These are phyloP conservation scores for Chanos chanos DNA, from an alignment of 2,797 vertebrate genomes.

Conservation along the genomic window DNA sequence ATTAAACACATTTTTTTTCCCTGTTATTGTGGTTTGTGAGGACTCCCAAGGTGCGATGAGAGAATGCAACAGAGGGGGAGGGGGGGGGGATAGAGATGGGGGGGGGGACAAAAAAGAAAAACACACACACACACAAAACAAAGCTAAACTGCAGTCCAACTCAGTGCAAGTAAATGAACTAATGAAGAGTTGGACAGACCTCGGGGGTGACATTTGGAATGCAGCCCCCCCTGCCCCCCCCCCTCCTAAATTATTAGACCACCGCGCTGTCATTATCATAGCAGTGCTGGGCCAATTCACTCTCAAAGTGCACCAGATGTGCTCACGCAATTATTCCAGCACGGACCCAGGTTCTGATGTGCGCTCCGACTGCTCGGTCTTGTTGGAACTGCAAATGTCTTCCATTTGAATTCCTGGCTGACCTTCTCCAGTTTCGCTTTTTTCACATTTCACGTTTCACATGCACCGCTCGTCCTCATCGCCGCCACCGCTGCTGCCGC, in stretches of 20 bases:
- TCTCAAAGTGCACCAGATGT: slow-evolving; percentile 80
- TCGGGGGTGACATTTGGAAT: slow-evolving; percentile 71
- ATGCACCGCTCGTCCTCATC: slow-evolving; percentile 42
- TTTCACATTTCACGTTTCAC: slow-evolving; percentile 53
- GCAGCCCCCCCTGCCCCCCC: slow-evolving; percentile 55
- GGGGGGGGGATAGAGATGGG: background rate
- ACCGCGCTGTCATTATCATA: slow-evolving; percentile 64
- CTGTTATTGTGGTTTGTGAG: too few species aligned
- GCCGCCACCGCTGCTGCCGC: too few species aligned
- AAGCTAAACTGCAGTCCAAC: slow-evolving; percentile 45
- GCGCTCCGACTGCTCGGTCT: slow-evolving; percentile 56
- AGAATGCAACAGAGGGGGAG: slow-evolving; percentile 1
- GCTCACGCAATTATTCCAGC: slow-evolving; percentile 70
- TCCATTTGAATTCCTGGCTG: slow-evolving; percentile 75
- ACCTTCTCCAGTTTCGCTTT: slow-evolving; percentile 66
- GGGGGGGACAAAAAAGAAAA: background rate
- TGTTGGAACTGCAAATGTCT: slow-evolving; percentile 74
- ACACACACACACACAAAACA: slow-evolving; percentile 7
- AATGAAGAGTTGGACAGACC: slow-evolving; percentile 45
- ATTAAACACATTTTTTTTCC: too few species aligned
- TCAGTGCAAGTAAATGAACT: slow-evolving; percentile 52
- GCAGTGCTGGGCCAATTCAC: slow-evolving; percentile 64
- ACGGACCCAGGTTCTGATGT: slow-evolving; percentile 70
- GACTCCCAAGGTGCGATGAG: background rate
- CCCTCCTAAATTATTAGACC: slow-evolving; percentile 57